These are phyloP conservation scores for Drosophila sordidula DNA, from an alignment of 2,888 invertebrate genomes.

Conservation along the genomic window DNA sequence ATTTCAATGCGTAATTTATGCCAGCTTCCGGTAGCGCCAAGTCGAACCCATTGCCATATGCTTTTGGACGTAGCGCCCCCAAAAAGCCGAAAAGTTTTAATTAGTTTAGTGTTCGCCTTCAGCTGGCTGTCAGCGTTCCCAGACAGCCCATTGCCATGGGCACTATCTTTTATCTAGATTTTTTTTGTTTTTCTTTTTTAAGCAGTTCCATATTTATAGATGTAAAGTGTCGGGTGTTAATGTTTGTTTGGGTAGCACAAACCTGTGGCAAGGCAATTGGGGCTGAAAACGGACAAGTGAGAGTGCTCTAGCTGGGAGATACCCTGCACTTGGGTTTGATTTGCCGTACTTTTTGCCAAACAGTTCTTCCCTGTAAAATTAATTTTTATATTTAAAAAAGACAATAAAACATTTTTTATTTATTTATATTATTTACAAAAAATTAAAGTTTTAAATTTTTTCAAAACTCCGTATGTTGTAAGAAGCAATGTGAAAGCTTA, in stretches of 20 bases:
- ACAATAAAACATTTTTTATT: too few relatives aligned
- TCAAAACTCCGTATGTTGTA: too few relatives aligned
- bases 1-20: constrained; percentile 77
- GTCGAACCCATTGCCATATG: constrained; percentile 52
- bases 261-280: constrained; percentile 43
- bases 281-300: constrained; percentile 22
- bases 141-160: constrained; percentile 23
- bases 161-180: constrained; percentile 15
- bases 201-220: constrained; percentile 38
- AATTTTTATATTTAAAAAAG: too few relatives aligned
- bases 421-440: too few relatives aligned
- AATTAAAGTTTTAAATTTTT: too few relatives aligned
- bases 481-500: too few relatives aligned
- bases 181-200: constrained; percentile 3
- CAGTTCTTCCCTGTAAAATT: too few relatives aligned
- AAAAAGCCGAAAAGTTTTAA: constrained; percentile 61
- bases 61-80: constrained; percentile 4
- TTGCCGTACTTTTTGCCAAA: too few relatives aligned
- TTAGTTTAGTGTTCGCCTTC: constrained; percentile 68
- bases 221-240: constrained; percentile 46
- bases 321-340: not conserved
- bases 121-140: constrained; percentile 24
- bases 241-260: constrained; percentile 53
- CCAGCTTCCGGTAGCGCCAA: constrained; percentile 21
- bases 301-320: not conserved